These are phyloP conservation scores for Palythoa grandiflora DNA, from an alignment of 92 coral and sea anemone genomes.

Conservation along the genomic window DNA sequence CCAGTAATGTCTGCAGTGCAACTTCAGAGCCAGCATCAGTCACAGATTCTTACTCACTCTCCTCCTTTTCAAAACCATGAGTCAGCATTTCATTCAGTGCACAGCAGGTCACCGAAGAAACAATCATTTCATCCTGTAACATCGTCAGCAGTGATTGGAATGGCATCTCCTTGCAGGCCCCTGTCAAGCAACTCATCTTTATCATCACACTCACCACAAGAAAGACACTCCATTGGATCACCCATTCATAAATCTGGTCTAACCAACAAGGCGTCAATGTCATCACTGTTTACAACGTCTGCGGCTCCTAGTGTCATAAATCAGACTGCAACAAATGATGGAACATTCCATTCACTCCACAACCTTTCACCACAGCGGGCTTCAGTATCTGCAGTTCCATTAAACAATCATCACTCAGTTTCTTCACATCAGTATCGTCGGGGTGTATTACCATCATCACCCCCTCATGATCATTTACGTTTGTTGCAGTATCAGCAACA, in stretches of 20 bases:
- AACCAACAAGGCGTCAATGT: neutral
- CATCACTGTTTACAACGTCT: neutral
- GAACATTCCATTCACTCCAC: conserved; percentile 31
- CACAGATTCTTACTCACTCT: conserved; percentile 1
- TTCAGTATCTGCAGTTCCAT: neutral
- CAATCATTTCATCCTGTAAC: conserved; percentile 28
- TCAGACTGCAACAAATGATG: conserved; percentile 9
- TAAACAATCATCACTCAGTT: conserved; percentile 19
- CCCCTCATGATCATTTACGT: conserved; percentile 22
- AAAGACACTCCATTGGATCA: conserved; percentile 15
- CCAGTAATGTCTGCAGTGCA: conserved; percentile 11
- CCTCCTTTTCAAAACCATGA: conserved; percentile 7
- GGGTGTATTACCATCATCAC: conserved; percentile 16
- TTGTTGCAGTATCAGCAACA: conserved; percentile 32
- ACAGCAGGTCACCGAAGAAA: conserved; percentile 23
- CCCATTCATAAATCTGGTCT: conserved; percentile 15
- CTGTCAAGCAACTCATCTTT: conserved; percentile 5
- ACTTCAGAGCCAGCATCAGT: conserved; percentile 27
- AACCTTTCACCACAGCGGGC: conserved; percentile 24
- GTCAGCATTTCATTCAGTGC: neutral
- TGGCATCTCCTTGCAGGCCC: conserved; percentile 25
- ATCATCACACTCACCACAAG: conserved; percentile 17
- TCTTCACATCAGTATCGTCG: conserved; percentile 23
- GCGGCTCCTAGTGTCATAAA: conserved; percentile 12
- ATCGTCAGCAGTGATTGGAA: conserved; percentile 5